Base-by-base conservation (phyloP, 2,113 vertebrate species). In the Myotis yumanensis region DNA sequence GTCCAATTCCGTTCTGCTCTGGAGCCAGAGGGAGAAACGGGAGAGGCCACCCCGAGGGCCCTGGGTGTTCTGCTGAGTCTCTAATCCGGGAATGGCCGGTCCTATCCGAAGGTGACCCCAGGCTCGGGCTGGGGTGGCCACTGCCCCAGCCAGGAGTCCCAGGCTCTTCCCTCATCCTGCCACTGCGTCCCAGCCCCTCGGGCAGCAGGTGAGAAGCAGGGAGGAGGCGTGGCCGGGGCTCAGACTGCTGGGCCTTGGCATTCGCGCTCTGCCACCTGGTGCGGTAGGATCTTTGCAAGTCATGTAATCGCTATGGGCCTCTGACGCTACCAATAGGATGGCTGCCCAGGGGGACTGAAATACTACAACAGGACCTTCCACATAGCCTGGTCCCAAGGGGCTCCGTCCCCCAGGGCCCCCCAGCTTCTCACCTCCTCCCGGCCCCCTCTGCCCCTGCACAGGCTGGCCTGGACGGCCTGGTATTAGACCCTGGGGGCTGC, bases 1-100 rank as follows among this genome's bases (percentile, higher is more conserved):
- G 76, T 48, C 4, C 14, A 3, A 1, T 1, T 43, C 28, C 0
- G 1, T 12, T 11, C 82, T 69, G 0, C 52, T 12, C 52, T 7
- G 28, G 83, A 75, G 52, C 52, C 8, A 0, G 25, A 4, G 4
- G 35, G 57, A 16, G 57, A 23, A 23, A 25, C 0, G 8, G 15
- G 23, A 22, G 20, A 28, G 54, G 22, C 57, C 18, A 0, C 66
- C 66, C 28, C 0, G 16, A 18, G 0, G 46, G 32, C 37, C 40
- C 71, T 2, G 80, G 35, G 3, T 12, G 17, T 69, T 57, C 79
- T 22, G 3, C 18, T 5, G 28, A 25, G 62, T n/a, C 23, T 59
- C 9, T 5, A 11, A 10, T 14, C 76, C 32, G 17, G 64, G 75
- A 46, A 52, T 18, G 59, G 54, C 11, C 11, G 35, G 14, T 54